Conservation (phyloP, 2,888 invertebrate species). For the Arrhopalites spinosus region DNA sequence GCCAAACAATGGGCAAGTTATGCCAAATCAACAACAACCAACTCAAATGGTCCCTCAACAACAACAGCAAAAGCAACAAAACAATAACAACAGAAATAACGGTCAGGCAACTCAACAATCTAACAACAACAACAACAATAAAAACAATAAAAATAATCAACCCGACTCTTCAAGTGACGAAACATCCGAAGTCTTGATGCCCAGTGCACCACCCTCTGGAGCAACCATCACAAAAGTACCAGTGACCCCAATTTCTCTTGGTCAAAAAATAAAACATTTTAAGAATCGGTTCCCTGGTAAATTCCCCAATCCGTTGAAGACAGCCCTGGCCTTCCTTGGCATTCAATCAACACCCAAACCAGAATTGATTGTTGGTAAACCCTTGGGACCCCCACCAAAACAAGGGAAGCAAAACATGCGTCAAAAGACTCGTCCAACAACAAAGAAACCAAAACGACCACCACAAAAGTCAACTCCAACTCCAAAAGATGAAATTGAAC, state of each 20-base stretch:
- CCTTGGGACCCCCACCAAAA: slow-evolving; percentile 12
- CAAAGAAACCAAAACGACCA: neutral
- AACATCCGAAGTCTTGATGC: slow-evolving; percentile 18
- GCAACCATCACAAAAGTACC: slow-evolving; percentile 14
- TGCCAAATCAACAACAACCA: slow-evolving; percentile 19
- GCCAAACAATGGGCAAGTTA: neutral
- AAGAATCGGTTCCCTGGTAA: slow-evolving; percentile 13
- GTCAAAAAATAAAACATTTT: slow-evolving; percentile 18
- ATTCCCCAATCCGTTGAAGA: slow-evolving; percentile 46
- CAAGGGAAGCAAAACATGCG: neutral
- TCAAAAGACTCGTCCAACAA: slow-evolving; percentile 11
- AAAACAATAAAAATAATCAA: neutral
- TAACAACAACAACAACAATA: neutral
- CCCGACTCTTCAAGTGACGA: no score
- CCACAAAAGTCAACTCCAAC: neutral
- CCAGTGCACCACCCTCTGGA: slow-evolving; percentile 12
- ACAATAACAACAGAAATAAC: neutral
- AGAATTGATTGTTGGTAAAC: slow-evolving; percentile 39
- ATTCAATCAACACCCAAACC: slow-evolving; percentile 50
- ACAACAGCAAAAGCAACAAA: slow-evolving; percentile 30
- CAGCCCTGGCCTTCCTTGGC: slow-evolving; percentile 53
- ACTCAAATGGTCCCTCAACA: neutral
- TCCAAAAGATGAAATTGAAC: neutral
- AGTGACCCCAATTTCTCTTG: slow-evolving; percentile 13
- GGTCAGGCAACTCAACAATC: slow-evolving; percentile 5